Conservation (phyloP, 1,140 invertebrate genomes). For the Himalopsyche phryganea region DNA sequence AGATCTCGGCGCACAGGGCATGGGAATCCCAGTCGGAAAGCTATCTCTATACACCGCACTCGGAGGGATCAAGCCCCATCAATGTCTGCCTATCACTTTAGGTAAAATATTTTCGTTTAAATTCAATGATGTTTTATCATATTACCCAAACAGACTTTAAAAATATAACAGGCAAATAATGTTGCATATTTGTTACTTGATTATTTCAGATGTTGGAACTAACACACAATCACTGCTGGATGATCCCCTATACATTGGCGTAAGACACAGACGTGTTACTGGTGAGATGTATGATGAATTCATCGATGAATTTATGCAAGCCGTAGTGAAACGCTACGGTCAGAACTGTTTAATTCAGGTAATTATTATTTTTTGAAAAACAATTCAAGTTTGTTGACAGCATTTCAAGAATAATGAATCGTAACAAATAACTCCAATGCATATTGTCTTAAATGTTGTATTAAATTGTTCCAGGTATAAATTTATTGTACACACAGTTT, state of each 20-base stretch:
- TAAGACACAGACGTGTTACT: slow-evolving; percentile 75
- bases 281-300: slow-evolving; percentile 87
- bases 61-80: slow-evolving; percentile 86
- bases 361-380: slow-evolving; percentile 1
- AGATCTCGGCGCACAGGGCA: slow-evolving; percentile 90
- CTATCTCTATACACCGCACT: slow-evolving; percentile 87
- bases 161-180: too few species aligned
- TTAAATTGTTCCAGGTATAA: too few species aligned
- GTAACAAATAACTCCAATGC: too few species aligned
- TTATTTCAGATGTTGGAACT: slow-evolving; percentile 75
- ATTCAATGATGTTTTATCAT: not conserved
- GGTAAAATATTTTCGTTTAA: slow-evolving; percentile 42
- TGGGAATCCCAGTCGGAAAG: slow-evolving; percentile 93
- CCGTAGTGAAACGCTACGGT: slow-evolving; percentile 79
- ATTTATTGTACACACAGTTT: too few species aligned
- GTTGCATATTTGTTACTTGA: too few species aligned
- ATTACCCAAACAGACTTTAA: too few species aligned
- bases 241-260: slow-evolving; percentile 90
- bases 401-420: too few species aligned
- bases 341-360: slow-evolving; percentile 71
- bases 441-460: too few species aligned
- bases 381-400: too few species aligned
- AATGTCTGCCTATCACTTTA: slow-evolving; percentile 82
- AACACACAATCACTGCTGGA: slow-evolving; percentile 82
- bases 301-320: slow-evolving; percentile 96